These are phyloP conservation scores for Orientallactaga bullata DNA, from an alignment of 2,113 vertebrate genomes.

Conservation along the genomic window DNA sequence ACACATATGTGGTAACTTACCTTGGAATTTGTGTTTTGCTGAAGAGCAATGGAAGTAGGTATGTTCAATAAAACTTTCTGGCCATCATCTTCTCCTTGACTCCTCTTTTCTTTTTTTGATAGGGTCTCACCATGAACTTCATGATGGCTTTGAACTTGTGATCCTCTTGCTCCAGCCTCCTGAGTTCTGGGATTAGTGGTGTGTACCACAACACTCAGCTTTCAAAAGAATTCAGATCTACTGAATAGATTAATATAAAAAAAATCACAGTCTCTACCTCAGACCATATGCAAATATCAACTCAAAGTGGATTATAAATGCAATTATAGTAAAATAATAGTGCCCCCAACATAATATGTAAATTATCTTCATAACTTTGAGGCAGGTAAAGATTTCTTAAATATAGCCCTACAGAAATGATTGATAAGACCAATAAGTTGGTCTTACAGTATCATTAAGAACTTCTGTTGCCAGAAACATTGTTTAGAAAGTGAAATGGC, in stretches of 20 bases:
- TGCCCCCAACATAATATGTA: background rate
- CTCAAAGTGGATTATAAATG: conserved; percentile 34
- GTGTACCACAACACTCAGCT: too few relatives aligned
- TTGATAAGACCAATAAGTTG: background rate
- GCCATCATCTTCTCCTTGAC: background rate
- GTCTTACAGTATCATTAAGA: background rate
- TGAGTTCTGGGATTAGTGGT: background rate
- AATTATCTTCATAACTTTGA: conserved; percentile 34
- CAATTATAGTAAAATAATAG: conserved; percentile 27
- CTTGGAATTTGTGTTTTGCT: background rate
- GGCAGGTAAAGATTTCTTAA: conserved; percentile 41
- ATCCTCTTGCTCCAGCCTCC: background rate
- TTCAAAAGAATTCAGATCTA: background rate
- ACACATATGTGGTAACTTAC: background rate
- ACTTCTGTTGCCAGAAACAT: conserved; percentile 5
- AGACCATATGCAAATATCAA: conserved; percentile 8
- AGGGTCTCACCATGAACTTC: background rate
- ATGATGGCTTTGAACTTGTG: background rate
- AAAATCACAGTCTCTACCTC: background rate
- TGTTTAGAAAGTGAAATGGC: conserved; percentile 30
- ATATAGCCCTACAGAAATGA: background rate
- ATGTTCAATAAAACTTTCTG: conserved; percentile 13
- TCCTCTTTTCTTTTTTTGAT: background rate
- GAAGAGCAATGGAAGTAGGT: background rate
- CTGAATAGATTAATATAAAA: conserved; percentile 13